Evolutionary conservation across 2,797 vertebrate species (phyloP), one percentile per base, ranked within the genome.

Genomic region (Melanotaenia maccullochi): DNA sequence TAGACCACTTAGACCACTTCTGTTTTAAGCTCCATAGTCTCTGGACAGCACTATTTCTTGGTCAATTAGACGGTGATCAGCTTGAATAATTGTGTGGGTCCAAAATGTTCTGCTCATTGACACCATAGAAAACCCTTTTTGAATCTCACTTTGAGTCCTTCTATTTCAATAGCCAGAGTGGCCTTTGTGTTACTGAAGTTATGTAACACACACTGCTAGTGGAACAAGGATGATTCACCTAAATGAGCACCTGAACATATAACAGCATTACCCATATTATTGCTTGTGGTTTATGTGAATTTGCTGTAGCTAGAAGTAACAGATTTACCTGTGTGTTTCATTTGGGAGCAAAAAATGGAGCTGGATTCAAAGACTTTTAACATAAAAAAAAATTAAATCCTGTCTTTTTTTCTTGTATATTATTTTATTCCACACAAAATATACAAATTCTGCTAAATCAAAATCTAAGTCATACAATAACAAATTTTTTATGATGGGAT

Each of bases 151-250:
- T 59, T 35, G 25, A 55, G 52, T 18, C 25, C 52, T 16, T 55
- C 24, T 36, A 42, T 68, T 66, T 72, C 32, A 82, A 65, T 60
- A 63, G 64, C 68, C 56, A 69, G 12, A 58, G 65, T 75, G 70
- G 63, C 64, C 12, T 65, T 75, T 75, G 60, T 73, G 52, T 71
- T 65, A 40, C 40, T 72, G 25, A 75, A 68, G 75, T 81, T 79
- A 85, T 73, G 59, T 73, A 86, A 86, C 16, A 38, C n/a, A 30
- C 25, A 16, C 6, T 56, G 72, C 73, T 66, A 71, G 68, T 68
- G 56, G 68, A 71, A 83, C 79, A 65, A 30, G 35, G 57, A 81
- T 84, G 66, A 86, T 79, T 87, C 72, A 89, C 82, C 55, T 44
- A 65, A 73, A 65, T 61, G 75, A 79, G 59, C 65, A 75, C 82